A percentile compares a stretch with the other conserved stretches of the same genome.
Evolutionary conservation across 1,140 invertebrate species (phyloP).

Genomic region (Magallana gigas): DNA sequence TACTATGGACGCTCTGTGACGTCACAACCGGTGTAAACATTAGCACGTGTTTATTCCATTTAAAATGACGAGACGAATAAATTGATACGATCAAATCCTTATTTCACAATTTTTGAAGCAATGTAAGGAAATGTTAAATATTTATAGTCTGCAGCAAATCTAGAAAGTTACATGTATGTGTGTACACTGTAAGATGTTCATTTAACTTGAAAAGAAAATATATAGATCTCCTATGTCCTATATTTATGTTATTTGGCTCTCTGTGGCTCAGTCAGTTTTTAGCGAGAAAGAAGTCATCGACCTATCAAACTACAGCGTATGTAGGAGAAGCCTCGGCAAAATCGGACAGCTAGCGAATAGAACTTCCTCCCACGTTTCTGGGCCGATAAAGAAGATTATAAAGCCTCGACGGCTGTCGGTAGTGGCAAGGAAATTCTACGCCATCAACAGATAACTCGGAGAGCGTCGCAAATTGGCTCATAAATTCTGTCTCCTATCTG

Average conservation of each 20-base stretch:
- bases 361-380: background rate
- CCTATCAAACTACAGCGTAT: background rate
- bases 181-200: too few relatives aligned
- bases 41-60: slow-evolving; percentile 48
- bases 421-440: background rate
- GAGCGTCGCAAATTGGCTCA: background rate
- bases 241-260: too few relatives aligned
- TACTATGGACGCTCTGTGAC: slow-evolving; percentile 35
- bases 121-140: too few relatives aligned
- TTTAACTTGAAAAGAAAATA: too few relatives aligned
- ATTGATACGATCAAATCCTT: too few relatives aligned
- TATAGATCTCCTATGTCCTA: too few relatives aligned
- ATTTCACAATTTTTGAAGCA: too few relatives aligned
- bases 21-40: slow-evolving; percentile 55
- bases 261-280: too few relatives aligned
- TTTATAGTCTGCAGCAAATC: too few relatives aligned
- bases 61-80: background rate
- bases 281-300: background rate
- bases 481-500: background rate
- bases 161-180: too few relatives aligned
- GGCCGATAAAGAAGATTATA: slow-evolving; percentile 23
- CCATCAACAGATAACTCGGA: background rate
- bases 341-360: background rate
- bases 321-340: background rate
- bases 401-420: background rate